These are phyloP conservation scores for Nothocercus julius DNA, from an alignment of 2,113 vertebrate species.

Conservation along the genomic window DNA sequence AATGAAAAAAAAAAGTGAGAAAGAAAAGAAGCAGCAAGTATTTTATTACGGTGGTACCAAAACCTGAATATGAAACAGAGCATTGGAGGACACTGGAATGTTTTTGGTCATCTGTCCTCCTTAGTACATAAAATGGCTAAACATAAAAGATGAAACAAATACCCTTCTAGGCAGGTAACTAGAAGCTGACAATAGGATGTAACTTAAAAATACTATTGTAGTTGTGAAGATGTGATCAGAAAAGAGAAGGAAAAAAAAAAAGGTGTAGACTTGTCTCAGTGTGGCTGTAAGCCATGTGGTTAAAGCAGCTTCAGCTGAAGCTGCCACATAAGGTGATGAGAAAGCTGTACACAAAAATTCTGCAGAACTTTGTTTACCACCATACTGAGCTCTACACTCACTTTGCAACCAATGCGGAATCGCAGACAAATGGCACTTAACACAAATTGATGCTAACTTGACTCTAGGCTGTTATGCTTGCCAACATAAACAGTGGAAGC, in stretches of 20 bases:
- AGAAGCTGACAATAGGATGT: neutral
- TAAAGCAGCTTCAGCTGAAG: neutral
- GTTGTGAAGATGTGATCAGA: neutral
- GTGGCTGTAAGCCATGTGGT: neutral
- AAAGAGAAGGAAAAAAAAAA: neutral
- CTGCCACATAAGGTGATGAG: neutral
- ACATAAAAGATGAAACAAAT: neutral
- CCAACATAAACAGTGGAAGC: neutral
- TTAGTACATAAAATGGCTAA: neutral
- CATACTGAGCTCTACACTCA: neutral
- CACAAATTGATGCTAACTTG: neutral
- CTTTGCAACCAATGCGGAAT: neutral
- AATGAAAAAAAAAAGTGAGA: neutral
- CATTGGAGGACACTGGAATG: neutral
- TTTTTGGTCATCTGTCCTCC: neutral
- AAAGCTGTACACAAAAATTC: neutral
- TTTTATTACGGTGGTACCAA: conserved; percentile 17
- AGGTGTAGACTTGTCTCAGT: neutral
- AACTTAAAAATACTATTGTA: neutral
- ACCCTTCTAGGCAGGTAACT: neutral
- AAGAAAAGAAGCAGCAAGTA: neutral
- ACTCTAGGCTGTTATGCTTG: neutral
- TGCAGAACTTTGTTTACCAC: neutral
- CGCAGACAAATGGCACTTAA: neutral
- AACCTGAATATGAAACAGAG: neutral